Base-by-base conservation (phyloP, 2,113 vertebrate species). In the Aleadryas rufinucha region DNA sequence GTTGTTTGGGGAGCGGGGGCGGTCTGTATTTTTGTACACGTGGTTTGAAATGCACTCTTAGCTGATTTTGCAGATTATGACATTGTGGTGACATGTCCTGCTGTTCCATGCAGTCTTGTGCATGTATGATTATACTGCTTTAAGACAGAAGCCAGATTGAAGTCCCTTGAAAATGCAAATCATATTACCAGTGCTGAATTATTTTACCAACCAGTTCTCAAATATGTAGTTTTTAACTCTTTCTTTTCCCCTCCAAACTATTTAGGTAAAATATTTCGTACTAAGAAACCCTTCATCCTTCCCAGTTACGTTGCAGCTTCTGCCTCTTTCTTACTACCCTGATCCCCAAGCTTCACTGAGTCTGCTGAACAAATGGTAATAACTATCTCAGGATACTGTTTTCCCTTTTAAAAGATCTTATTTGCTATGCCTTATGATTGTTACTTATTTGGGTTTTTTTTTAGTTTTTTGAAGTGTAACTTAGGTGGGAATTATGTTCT, bases 321-420 rank as follows among this genome's bases (percentile, higher is more conserved):
- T 99, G 74, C 98, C 98, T 81, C 96, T 99, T 31, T 99, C 99
- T 87, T 97, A 98, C 52, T 99, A 99, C 93, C 98, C 99, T 8
- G 98, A 98, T 74, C 99, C 99, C 1, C 97, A 98, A 69, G 98
- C 99, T 50, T 98, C 98, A 33, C 68, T 99, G 75, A 98, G 95
- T 91, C 98, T 99, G 60, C 98, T 99, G 23, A 98, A 98, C 77
- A 99, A 98, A 98, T 99, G 99, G 99, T 99, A 98, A 98, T 79
- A 65, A 52, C 35, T 56, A 13, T 56, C 50, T 69, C 19, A 86
- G 81, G 92, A 66, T 93, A 74, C 14, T 47, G 20, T 69, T 95
- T 93, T 92, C 50, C 63, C 53, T 95, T 93, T 66, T 66, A 39
- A 74, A 93, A 89, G 13, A 65, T 57, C 18, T 79, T 76, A 7